Evolutionary conservation across 2,113 vertebrate genomes (phyloP), one percentile per base, ranked within the genome.

Genomic region (Saccopteryx bilineata): DNA sequence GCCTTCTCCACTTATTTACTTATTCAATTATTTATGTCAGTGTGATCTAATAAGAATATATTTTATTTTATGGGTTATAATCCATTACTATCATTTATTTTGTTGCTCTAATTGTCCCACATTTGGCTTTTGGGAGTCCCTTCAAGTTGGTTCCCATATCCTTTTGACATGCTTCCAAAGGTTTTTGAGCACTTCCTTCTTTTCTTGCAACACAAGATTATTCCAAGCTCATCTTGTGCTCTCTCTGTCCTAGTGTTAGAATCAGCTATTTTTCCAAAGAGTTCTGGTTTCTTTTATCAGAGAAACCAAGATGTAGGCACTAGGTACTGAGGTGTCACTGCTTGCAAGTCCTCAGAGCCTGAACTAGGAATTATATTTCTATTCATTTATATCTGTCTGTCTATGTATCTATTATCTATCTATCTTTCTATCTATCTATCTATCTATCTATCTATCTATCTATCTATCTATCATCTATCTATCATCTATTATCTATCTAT

Each of bases 181-280:
- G 18, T 60, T 93, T 93, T 79, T 69, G 31, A 79, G n/a, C 56
- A 81, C 10, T n/a, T 83, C 60, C 31, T 68, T 50, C 31, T 46
- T 84, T 94, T 69, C 61, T 90, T 80, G 33, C 26, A 60, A 7
- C 9, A 19, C 26, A 88, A 82, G 33, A 87, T 63, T 88, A 82
- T 33, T 93, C 60, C 56, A 71, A 58, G 26, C 14, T 93, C 19
- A 58, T 74, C 58, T 56, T 82, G 5, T 93, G 63, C 26, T 82
- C 65, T 93, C 24, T 28, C 12, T 76, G 19, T 56, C 26, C 21
- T 88, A 74, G 24, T 81, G 39, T 79, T 48, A n/a, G 74, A 79
- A 72, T 88, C 76, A 93, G n/a, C 56, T 68, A 26, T 88, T 93
- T 80, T 58, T 60, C 66, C 26, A 48, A 93, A 56, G 13, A 63